Base-by-base conservation (phyloP, 2,113 vertebrate species). In the Rhinogobius similis region DNA sequence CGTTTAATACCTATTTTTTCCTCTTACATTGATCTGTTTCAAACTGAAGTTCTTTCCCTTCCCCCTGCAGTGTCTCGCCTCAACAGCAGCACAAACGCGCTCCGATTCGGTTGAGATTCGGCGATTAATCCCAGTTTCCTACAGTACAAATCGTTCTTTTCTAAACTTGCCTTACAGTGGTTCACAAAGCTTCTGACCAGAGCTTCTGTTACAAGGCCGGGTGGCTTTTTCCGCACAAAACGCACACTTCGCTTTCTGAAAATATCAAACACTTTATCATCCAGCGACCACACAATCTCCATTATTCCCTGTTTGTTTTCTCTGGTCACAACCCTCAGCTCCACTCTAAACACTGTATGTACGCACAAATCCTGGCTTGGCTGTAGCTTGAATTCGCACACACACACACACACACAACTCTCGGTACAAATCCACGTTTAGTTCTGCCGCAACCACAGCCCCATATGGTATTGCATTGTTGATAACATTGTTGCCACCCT, bases 401-500 rank as follows among this genome's bases (percentile, higher is more conserved):
- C 55, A 58, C 8, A 56, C 52, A 55, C 50, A 26, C 48, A 55
- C 16, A 27, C 55, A 29, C 55, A 58, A 58, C 27, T 58, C 55
- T 58, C 55, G 12, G 55, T 58, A 58, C 55, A 58, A 29, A 58
- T 58, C 9, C 26, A 27, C 26, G 18, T 27, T 18, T 16, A 58
- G 55, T 58, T 58, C 26, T 29, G 55, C 55, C 20, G 27, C 55
- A 29, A 13, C 26, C 13, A 58, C 55, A 58, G 55, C 55, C 55
- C 55, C 55, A 58, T 58, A 58, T 29, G 55, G 24, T 58, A 58
- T 58, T 29, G 85, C 88, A 84, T 90, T 85, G 86, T 90, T 86
- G 80, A 84, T 86, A 85, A 85, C 83, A 83, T 88, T 32, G 79
- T 83, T 43, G 66, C 69, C 81, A 67, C 70, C 75, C 73, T 61